Evolutionary conservation across 2,113 vertebrate species (phyloP).

Genomic region (Bolborhynchus lineola): DNA sequence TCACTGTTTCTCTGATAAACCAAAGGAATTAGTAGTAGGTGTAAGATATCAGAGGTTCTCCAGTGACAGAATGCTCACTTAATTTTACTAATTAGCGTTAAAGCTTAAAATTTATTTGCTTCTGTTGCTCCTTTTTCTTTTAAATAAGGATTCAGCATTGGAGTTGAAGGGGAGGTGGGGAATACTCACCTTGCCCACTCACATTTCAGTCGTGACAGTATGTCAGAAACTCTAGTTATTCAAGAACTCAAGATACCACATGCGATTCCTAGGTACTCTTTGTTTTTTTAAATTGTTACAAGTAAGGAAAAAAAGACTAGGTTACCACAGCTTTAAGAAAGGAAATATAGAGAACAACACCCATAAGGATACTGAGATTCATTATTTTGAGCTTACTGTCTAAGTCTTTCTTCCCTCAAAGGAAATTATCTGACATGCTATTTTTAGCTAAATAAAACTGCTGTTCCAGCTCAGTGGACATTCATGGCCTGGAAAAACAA

Average conservation of each 20-base stretch:
- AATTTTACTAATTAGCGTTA: neutral
- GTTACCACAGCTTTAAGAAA: neutral
- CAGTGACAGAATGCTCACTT: neutral
- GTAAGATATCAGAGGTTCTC: neutral
- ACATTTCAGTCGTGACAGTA: neutral
- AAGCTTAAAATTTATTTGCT: neutral
- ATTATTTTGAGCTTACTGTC: neutral
- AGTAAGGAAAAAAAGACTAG: neutral
- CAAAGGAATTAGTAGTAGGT: neutral
- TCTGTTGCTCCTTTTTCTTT: neutral
- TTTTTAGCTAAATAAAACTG: neutral
- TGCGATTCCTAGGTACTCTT: neutral
- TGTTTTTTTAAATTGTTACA: neutral
- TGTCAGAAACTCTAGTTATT: neutral
- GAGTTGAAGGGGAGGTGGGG: neutral
- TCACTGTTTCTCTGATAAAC: neutral
- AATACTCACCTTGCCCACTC: neutral
- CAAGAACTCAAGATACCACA: fast-evolving
- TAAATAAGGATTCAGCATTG: neutral
- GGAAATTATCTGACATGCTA: neutral
- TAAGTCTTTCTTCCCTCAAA: neutral
- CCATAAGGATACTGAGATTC: neutral
- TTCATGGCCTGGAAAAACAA: neutral
- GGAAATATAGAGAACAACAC: neutral
- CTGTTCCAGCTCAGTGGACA: neutral